phyloP scores from a whole-genome alignment of 2,888 invertebrate species.

The Limnephilus marmoratus region DNA sequence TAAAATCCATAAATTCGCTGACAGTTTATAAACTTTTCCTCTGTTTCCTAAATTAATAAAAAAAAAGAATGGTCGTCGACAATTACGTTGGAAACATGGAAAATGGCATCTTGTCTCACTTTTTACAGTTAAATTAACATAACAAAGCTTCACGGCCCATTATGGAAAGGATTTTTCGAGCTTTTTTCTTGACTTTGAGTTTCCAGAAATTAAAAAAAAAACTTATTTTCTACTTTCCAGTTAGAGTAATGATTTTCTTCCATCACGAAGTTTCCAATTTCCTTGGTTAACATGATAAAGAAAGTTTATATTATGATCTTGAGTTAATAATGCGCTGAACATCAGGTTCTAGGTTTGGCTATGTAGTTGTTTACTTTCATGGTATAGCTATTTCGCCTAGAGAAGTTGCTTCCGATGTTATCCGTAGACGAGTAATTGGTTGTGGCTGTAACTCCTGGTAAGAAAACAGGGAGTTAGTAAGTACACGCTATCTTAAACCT shows the following conservation, averaged over 20 bases:
- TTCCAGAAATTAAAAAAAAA: too few species aligned
- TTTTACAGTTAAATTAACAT: neutral
- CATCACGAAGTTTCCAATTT: neutral
- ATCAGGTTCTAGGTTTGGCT: neutral
- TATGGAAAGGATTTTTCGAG: neutral
- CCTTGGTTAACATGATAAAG: neutral
- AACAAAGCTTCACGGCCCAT: neutral
- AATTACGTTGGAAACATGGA: too few species aligned
- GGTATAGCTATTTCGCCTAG: neutral
- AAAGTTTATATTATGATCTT: neutral
- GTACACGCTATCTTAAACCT: neutral
- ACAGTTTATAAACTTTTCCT: too few species aligned
- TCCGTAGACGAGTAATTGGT: neutral
- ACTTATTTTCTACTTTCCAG: neutral
- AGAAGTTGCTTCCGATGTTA: neutral
- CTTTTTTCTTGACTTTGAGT: neutral
- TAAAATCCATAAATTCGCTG: too few species aligned
- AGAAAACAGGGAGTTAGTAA: neutral
- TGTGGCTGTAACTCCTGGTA: neutral
- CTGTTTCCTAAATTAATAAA: neutral
- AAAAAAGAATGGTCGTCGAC: neutral
- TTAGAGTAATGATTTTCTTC: neutral
- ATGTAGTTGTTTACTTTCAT: neutral
- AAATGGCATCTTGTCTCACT: neutral
- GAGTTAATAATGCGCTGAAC: neutral